Conservation (phyloP, 2,888 invertebrate genomes). For the Carpatolechia fugitivella region DNA sequence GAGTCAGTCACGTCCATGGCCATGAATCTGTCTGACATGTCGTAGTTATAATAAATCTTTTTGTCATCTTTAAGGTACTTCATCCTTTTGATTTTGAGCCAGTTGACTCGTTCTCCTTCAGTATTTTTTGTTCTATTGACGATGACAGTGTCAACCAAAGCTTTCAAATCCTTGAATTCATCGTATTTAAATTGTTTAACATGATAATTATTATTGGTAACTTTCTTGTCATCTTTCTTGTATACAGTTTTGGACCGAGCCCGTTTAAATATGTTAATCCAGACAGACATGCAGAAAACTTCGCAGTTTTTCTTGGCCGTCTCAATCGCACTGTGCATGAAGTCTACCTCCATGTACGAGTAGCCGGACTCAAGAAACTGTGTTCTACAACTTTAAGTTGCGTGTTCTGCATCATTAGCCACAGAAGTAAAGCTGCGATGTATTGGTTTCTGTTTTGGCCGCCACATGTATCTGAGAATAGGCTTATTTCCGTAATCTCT, state of each 20-base stretch:
- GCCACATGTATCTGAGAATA: constrained; percentile 9
- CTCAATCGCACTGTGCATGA: constrained; percentile 16
- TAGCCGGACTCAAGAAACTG: constrained; percentile 20
- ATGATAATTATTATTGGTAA: constrained; percentile 9
- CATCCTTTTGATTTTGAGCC: constrained; percentile 19
- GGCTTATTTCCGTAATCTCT: constrained; percentile 31
- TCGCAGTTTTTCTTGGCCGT: constrained; percentile 10
- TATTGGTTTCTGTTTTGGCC: constrained; percentile 11
- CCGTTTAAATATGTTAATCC: constrained; percentile 16
- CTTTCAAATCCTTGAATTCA: constrained; percentile 16
- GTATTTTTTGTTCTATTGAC: constrained; percentile 9
- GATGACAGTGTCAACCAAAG: neutral
- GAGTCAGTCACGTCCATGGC: neutral
- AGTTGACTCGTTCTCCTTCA: constrained; percentile 12
- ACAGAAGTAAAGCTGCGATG: constrained; percentile 4
- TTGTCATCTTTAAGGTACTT: neutral
- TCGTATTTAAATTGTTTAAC: constrained; percentile 17
- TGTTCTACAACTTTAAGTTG: too few species aligned
- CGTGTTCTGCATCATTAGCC: constrained; percentile 5
- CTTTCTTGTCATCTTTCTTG: constrained; percentile 1
- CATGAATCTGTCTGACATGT: neutral
- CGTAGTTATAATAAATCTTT: neutral
- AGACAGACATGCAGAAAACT: constrained; percentile 20
- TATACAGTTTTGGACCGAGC: neutral
- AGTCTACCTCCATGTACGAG: constrained; percentile 16